Conservation (phyloP, 1,140 invertebrate genomes). For the Doryteuthis pealeii region DNA sequence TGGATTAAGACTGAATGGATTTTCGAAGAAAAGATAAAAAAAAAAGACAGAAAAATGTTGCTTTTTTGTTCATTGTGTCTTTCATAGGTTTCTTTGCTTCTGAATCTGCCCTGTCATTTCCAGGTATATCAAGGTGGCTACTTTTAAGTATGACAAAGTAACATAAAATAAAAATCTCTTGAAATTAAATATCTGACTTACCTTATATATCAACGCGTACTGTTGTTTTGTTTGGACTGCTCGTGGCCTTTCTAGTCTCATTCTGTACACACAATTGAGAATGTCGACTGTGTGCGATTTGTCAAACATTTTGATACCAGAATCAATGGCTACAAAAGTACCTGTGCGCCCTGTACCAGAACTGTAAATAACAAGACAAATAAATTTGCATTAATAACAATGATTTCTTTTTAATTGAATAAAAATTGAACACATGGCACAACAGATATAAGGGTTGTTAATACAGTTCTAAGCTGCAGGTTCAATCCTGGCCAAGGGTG, state of each 20-base stretch:
- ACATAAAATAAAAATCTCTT: no score
- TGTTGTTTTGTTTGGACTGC: slow-evolving; percentile 81
- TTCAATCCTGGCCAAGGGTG: no score
- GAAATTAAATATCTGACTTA: slow-evolving; percentile 22
- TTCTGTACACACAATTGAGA: slow-evolving; percentile 77
- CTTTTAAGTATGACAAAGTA: no score
- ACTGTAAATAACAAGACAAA: slow-evolving; percentile 55
- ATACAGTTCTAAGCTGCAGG: no score
- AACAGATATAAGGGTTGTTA: no score
- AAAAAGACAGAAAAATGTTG: no score
- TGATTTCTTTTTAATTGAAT: background rate
- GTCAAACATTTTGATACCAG: slow-evolving; percentile 82
- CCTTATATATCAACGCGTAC: slow-evolving; percentile 72
- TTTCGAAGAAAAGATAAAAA: no score
- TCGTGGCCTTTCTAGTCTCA: slow-evolving; percentile 82
- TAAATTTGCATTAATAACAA: slow-evolving; percentile 4
- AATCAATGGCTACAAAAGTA: slow-evolving; percentile 82
- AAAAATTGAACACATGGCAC: background rate
- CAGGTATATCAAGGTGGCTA: no score
- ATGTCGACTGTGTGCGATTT: slow-evolving; percentile 77
- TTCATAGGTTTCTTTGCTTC: no score
- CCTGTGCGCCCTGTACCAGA: slow-evolving; percentile 88
- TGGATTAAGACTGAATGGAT: no score
- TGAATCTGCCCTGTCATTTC: no score
- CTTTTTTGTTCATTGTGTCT: no score